Conservation (phyloP, 2,888 invertebrate genomes). For the Andricus quercusramuli region DNA sequence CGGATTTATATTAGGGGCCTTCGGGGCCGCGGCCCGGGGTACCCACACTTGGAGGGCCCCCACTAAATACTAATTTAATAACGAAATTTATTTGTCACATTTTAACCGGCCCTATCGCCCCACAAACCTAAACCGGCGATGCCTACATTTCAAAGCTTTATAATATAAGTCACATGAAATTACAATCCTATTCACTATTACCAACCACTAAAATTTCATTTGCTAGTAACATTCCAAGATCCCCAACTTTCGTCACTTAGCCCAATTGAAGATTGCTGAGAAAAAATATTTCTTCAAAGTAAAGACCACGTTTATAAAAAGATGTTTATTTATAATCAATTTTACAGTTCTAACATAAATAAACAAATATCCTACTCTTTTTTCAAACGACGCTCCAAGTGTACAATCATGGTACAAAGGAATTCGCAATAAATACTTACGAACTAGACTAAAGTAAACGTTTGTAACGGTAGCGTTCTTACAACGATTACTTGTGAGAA, state of each 20-base stretch:
- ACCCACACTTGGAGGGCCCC: no score
- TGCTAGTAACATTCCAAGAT: background rate
- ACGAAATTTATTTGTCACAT: no score
- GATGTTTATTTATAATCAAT: slow-evolving; percentile 14
- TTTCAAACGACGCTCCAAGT: slow-evolving; percentile 12
- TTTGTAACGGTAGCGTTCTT: slow-evolving; percentile 33
- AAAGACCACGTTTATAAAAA: slow-evolving; percentile 34
- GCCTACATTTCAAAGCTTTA: slow-evolving; percentile 12
- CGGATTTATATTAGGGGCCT: no score
- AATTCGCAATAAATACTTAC: slow-evolving; percentile 50
- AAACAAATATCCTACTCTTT: slow-evolving; percentile 21
- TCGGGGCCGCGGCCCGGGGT: no score
- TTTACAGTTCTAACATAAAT: slow-evolving; percentile 36
- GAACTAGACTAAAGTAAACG: slow-evolving; percentile 16
- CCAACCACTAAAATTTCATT: background rate
- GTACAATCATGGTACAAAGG: background rate
- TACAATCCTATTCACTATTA: background rate
- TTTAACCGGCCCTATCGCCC: no score
- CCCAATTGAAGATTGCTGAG: background rate
- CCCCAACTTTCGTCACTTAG: background rate
- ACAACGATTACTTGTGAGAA: slow-evolving; percentile 46
- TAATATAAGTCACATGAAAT: no score
- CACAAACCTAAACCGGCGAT: no score
- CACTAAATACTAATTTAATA: no score
- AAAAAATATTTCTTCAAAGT: background rate